These are phyloP conservation scores for Cacatua alba DNA, from an alignment of 2,113 vertebrate genomes.

Conservation along the genomic window DNA sequence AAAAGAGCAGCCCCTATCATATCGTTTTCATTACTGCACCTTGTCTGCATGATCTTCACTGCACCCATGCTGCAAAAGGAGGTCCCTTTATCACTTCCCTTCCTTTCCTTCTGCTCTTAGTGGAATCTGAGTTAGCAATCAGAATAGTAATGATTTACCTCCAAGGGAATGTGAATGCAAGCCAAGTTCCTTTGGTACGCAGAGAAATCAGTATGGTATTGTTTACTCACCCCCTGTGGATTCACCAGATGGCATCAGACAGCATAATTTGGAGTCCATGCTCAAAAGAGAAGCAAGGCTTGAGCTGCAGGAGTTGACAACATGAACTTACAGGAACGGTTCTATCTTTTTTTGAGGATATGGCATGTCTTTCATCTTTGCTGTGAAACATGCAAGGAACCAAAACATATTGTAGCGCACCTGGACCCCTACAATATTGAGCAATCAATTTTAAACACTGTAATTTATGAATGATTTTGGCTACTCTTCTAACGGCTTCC, in stretches of 20 bases:
- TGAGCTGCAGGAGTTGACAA: neutral
- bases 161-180: slow-evolving; percentile 54
- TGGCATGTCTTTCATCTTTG: neutral
- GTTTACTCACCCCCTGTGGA: slow-evolving; percentile 62
- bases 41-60: slow-evolving; percentile 1
- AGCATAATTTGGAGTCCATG: slow-evolving; percentile 26
- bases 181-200: slow-evolving; percentile 45
- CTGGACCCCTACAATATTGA: neutral
- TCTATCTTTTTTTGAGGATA: neutral
- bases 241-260: slow-evolving; percentile 69
- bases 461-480: neutral
- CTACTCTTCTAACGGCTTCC: neutral
- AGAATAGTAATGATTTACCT: slow-evolving; percentile 45
- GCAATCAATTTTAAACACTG: neutral
- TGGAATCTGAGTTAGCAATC: slow-evolving; percentile 22
- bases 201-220: slow-evolving; percentile 54
- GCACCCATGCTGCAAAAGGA: neutral
- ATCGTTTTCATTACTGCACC: neutral
- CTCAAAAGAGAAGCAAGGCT: neutral
- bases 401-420: neutral
- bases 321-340: neutral
- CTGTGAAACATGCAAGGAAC: neutral
- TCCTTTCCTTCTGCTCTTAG: slow-evolving; percentile 9
- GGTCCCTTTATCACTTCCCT: neutral
- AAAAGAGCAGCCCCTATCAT: slow-evolving; percentile 27